phyloP scores from a whole-genome alignment of 2,113 vertebrate species.

The Vombatus ursinus region DNA sequence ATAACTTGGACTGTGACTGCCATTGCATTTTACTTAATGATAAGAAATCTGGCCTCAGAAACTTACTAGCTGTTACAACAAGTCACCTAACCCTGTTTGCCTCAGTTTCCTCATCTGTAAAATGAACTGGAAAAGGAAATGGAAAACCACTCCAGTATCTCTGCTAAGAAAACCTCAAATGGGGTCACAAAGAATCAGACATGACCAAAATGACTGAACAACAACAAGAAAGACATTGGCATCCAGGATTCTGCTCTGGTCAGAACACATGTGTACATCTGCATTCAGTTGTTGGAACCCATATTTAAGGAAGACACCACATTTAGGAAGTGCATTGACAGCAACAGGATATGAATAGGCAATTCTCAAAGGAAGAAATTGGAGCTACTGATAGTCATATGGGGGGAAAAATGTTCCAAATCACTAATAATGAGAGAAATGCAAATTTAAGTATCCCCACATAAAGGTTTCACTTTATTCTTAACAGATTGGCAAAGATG shows the following conservation, averaged over 20 bases:
- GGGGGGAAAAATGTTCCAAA: not conserved
- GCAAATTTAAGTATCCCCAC: not conserved
- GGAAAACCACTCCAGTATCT: too few relatives aligned
- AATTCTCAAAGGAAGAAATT: not conserved
- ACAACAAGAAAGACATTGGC: not conserved
- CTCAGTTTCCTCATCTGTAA: too few relatives aligned
- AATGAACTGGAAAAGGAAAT: too few relatives aligned
- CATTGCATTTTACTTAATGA: not conserved
- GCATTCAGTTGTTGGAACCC: not conserved
- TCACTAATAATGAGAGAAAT: not conserved
- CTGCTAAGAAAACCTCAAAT: too few relatives aligned
- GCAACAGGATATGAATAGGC: not conserved
- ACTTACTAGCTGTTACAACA: too few relatives aligned
- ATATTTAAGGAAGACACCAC: not conserved
- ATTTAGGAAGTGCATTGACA: not conserved
- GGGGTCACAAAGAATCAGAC: too few relatives aligned
- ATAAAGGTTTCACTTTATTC: not conserved
- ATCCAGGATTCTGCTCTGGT: not conserved
- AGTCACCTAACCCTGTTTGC: too few relatives aligned
- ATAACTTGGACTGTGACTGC: not conserved
- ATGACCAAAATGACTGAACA: too few relatives aligned
- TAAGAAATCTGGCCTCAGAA: not conserved
- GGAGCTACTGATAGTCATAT: not conserved
- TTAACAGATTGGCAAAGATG: not conserved
- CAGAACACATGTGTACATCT: not conserved